A percentile compares a stretch with the other conserved stretches of the same genome.
Evolutionary conservation across 2,888 invertebrate genomes (phyloP).

Genomic region (Ophioninae sp.): DNA sequence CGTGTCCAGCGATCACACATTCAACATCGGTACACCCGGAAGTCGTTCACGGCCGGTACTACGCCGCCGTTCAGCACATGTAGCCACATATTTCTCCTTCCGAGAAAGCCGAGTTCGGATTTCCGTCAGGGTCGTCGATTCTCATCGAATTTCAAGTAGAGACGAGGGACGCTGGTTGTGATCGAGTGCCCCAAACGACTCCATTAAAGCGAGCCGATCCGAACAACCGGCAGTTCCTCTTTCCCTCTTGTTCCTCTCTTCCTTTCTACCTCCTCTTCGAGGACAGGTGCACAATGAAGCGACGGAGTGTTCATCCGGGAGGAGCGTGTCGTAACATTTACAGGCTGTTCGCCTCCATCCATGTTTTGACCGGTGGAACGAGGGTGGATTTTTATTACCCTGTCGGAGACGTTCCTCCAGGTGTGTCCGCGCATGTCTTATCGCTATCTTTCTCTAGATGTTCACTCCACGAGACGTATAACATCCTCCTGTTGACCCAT

Average conservation of each 20-base stretch:
- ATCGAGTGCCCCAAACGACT: slow-evolving; percentile 28
- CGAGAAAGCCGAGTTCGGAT: background rate
- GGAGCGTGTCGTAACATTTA: slow-evolving; percentile 10
- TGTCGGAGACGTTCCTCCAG: slow-evolving; percentile 51
- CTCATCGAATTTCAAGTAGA: slow-evolving; percentile 31
- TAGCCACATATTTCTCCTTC: background rate
- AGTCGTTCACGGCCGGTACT: slow-evolving; percentile 2
- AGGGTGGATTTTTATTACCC: slow-evolving; percentile 59
- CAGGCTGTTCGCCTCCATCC: background rate
- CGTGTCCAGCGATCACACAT: background rate
- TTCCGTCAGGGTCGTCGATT: slow-evolving; percentile 45
- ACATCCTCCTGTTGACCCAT: slow-evolving; percentile 55
- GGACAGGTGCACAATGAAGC: slow-evolving; percentile 44
- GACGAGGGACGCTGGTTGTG: slow-evolving; percentile 17
- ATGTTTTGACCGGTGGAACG: slow-evolving; percentile 22
- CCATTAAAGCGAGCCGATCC: slow-evolving; percentile 23
- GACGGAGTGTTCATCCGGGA: background rate
- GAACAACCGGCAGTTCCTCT: slow-evolving; percentile 4
- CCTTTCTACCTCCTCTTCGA: slow-evolving; percentile 2
- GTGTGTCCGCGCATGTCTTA: slow-evolving; percentile 38
- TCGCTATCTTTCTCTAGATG: background rate
- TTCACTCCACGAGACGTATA: background rate
- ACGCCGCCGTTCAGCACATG: background rate
- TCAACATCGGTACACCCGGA: slow-evolving; percentile 31
- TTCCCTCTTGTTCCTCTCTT: background rate